Evolutionary conservation across 2,888 invertebrate genomes (phyloP).

Genomic region (Eumerus sabulonum): DNA sequence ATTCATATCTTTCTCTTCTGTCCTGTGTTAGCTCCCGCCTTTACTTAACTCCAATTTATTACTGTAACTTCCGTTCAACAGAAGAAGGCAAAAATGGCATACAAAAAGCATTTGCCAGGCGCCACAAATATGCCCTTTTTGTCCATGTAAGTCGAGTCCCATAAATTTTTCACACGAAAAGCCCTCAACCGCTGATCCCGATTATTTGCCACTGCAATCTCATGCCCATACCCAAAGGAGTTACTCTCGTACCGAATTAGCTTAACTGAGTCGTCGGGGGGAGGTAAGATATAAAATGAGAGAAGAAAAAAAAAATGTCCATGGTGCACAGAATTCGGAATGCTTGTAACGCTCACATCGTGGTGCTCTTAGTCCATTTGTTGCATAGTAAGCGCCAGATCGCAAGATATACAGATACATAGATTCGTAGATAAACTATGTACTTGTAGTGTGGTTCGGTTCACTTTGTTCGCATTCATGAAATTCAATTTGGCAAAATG

Average conservation of each 20-base stretch:
- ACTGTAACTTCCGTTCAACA: conserved; percentile 10
- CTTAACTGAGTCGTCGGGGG: conserved; percentile 23
- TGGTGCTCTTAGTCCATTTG: conserved; percentile 30
- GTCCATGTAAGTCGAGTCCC: background rate
- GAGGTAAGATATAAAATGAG: too few species aligned
- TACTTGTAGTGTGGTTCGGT: background rate
- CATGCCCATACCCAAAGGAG: conserved; percentile 14
- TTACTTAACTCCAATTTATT: background rate
- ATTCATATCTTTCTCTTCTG: too few species aligned
- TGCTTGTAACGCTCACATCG: conserved; percentile 27
- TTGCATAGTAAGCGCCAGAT: conserved; percentile 31
- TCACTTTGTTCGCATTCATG: conserved; percentile 44
- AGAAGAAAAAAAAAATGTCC: background rate
- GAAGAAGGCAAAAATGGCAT: background rate
- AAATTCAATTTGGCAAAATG: conserved; percentile 64
- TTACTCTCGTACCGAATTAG: conserved; percentile 30
- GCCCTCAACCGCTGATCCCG: conserved; percentile 30
- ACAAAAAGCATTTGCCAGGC: conserved; percentile 11
- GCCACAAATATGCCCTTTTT: conserved; percentile 11
- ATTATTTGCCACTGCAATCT: conserved; percentile 31
- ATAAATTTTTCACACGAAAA: conserved; percentile 44
- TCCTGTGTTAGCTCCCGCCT: too few species aligned
- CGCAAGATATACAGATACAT: background rate
- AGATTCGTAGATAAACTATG: too few species aligned
- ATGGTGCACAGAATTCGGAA: conserved; percentile 19